Evolutionary conservation across 2,888 invertebrate genomes (phyloP), one percentile per base, ranked within the genome.

Genomic region (Eudemis profundana): DNA sequence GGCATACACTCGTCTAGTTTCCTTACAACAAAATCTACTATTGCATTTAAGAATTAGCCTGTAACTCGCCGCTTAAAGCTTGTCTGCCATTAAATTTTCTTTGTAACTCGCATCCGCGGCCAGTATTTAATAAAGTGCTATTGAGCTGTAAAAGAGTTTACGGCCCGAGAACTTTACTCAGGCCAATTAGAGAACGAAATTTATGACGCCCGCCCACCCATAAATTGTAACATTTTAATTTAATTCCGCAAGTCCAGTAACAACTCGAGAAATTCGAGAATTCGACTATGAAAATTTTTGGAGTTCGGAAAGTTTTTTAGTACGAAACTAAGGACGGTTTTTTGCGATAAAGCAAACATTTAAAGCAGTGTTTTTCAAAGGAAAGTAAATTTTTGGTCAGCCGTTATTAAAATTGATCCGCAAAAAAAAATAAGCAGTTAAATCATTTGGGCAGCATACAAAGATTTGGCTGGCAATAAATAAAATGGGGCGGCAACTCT

Each of bases 151-250:
- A 89, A 90, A 86, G 84, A 84, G 84, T 90, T 89, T 87, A 90
- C 83, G 83, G 81, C 77, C 78, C 74, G 74, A 76, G 83, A 78
- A 85, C 78, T 33, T 33, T 33, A 33, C 33, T 84, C 83, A 75
- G 80, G 85, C 89, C 88, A 90, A 90, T 90, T 91, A 90, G 87
- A 81, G 80, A 77, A 78, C 75, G 69, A 82, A 89, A 90, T 90
- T 90, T 90, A 90, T 87, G 84, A 82, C 79, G 74, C 73, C 77
- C 75, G 72, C 77, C 81, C 77, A 71, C 78, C 81, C 85, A 85
- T 90, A 89, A 90, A 89, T 89, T 87, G 86, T 84, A 85, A 85
- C 88, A 85, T 89, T 90, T 89, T 90, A 90, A 90, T 89, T 90
- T 87, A 85, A 88, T 83, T 84, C 81, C 72, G 72, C 73, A 78